phyloP scores from a whole-genome alignment of 23 tunicate genomes.

The Ciona savignyi region DNA sequence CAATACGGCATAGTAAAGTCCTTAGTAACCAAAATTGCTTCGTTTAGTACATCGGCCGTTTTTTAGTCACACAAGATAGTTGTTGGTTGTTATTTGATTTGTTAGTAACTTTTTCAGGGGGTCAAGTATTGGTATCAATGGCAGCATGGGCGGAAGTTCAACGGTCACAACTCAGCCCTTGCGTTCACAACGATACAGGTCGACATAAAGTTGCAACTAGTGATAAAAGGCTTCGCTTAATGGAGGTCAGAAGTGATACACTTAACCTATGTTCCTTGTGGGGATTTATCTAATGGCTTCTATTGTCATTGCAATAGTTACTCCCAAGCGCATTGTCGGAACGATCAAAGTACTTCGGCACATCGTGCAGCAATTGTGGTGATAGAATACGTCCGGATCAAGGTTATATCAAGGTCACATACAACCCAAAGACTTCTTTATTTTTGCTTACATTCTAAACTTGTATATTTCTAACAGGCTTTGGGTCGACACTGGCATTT shows the following conservation, averaged over 20 bases:
- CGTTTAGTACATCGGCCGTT: too few relatives aligned
- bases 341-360: slow-evolving; percentile 86
- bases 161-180: slow-evolving; percentile 77
- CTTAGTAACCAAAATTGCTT: too few relatives aligned
- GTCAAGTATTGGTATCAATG: slow-evolving; percentile 69
- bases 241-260: slow-evolving; percentile 66
- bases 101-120: slow-evolving; percentile 25
- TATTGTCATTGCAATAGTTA: slow-evolving; percentile 16
- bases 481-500: slow-evolving; percentile 86
- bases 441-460: too few relatives aligned
- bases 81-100: too few relatives aligned
- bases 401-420: slow-evolving; percentile 80
- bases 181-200: slow-evolving; percentile 83
- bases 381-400: slow-evolving; percentile 87
- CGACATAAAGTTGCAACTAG: slow-evolving; percentile 62
- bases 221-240: slow-evolving; percentile 51
- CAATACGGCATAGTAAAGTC: too few relatives aligned
- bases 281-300: too few relatives aligned
- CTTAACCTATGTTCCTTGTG: too few relatives aligned
- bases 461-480: slow-evolving; percentile 36
- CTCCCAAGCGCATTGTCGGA: slow-evolving; percentile 66
- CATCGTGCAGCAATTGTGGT: slow-evolving; percentile 81
- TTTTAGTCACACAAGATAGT: background rate
- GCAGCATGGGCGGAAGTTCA: slow-evolving; percentile 78
- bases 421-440: too few relatives aligned